These are phyloP conservation scores for Macrosteles quadrilineatus DNA, from an alignment of 1,140 invertebrate species.

Conservation along the genomic window DNA sequence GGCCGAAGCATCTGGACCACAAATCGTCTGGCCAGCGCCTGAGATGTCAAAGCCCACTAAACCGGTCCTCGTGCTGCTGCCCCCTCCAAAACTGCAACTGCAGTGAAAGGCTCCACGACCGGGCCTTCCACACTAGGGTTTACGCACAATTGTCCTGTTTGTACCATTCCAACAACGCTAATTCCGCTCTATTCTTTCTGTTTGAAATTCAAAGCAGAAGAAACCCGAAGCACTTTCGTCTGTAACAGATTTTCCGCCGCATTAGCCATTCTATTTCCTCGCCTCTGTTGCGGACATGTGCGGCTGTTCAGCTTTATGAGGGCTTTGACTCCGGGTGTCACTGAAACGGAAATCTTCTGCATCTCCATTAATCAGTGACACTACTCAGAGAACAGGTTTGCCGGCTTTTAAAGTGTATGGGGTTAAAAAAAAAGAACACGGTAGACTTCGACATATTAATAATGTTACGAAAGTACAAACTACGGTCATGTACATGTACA, in stretches of 20 bases:
- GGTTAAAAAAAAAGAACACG: neutral
- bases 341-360: neutral
- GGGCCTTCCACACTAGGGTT: no score
- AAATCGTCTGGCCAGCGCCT: no score
- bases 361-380: neutral
- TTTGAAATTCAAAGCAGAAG: constrained; percentile 8
- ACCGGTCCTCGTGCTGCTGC: no score
- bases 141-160: no score
- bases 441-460: neutral
- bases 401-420: neutral
- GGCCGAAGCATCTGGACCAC: no score
- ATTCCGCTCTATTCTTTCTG: constrained; percentile 1
- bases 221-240: constrained; percentile 5
- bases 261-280: constrained; percentile 9
- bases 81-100: no score
- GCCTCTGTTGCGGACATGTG: neutral
- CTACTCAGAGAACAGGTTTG: neutral
- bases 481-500: neutral
- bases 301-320: neutral
- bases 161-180: neutral
- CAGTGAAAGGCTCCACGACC: no score
- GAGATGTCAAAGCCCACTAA: no score
- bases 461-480: neutral
- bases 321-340: neutral
- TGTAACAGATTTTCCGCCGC: constrained; percentile 15